Evolutionary conservation across 2,113 vertebrate genomes (phyloP).

Genomic region (Rhizomys pruinosus): DNA sequence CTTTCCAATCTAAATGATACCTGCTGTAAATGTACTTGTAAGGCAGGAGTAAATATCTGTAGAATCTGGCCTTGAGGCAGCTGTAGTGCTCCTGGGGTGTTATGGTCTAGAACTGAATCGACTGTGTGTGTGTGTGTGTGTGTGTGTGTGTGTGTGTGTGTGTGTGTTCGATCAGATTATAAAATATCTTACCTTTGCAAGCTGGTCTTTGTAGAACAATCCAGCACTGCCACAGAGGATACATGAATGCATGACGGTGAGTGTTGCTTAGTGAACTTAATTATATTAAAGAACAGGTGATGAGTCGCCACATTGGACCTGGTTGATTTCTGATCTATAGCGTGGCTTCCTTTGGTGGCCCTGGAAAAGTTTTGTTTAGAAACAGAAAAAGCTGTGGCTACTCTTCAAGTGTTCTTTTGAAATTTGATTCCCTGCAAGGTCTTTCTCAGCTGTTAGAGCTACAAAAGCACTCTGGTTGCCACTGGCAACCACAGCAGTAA

Average conservation of each 20-base stretch:
- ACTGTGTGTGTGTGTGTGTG: too few species aligned
- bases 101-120: not conserved
- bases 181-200: not conserved
- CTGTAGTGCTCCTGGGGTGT: not conserved
- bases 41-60: not conserved
- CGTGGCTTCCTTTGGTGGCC: not conserved
- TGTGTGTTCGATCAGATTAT: too few species aligned
- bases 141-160: too few species aligned
- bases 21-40: not conserved
- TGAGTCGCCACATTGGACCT: not conserved
- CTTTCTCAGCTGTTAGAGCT: conserved; percentile 53
- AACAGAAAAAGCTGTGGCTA: conserved; percentile 28
- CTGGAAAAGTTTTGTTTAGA: conserved; percentile 43
- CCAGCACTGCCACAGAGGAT: not conserved
- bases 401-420: conserved; percentile 47
- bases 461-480: conserved; percentile 65
- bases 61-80: not conserved
- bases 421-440: conserved; percentile 52
- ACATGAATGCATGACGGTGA: not conserved
- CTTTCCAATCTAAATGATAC: not conserved
- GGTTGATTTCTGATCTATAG: not conserved
- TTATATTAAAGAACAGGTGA: not conserved
- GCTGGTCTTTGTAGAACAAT: not conserved
- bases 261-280: not conserved
- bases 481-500: conserved; percentile 35